Evolutionary conservation across 2,888 invertebrate species (phyloP), one percentile per base, ranked within the genome.

Genomic region (Latrodectus hesperus): DNA sequence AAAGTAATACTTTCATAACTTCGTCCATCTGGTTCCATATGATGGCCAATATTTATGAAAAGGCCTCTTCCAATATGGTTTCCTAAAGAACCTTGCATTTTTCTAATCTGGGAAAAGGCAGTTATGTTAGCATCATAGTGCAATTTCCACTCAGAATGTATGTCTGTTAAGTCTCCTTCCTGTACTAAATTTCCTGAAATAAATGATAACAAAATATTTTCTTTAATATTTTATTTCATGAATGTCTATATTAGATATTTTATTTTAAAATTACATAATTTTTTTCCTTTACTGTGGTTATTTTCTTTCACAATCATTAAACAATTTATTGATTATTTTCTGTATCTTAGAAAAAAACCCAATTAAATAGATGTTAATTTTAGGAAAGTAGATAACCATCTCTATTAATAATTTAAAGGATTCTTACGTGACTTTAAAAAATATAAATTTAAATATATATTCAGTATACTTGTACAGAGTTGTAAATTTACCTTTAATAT

Each of bases 1-100:
- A 87, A 14, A 16, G 81, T 67, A n/a, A 88, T 65, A n/a, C 88
- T 88, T 83, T 88, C 82, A 17, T 83, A 82, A 16, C 83, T 83
- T 49, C 71, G 26, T 9, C 83, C 88, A 22, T 83, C 88, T 14
- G 88, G 88, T 38, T 83, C 82, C 38, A 52, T 83, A 70, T 88
- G 82, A 65, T 83, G 83, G 5, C 78, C 88, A 4, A 74, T 14
- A 70, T 74, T 52, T 52, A 88, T 51, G 26, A 52, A 77, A 11
- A 81, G 17, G 16, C 86, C 86, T 26, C 72, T 81, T 16, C 55
- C 70, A 38, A 38, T 80, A 22, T 68, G 53, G 55, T 87, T 81
- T 26, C 81, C 86, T 17, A 87, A 38, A 16, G 53, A 67, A 26
- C 77, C 68, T 9, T 83, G 64, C 2, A 88, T 4, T 65, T 74